Evolutionary conservation across 2,797 vertebrate genomes (phyloP).

Genomic region (Nannoperca obscura): DNA sequence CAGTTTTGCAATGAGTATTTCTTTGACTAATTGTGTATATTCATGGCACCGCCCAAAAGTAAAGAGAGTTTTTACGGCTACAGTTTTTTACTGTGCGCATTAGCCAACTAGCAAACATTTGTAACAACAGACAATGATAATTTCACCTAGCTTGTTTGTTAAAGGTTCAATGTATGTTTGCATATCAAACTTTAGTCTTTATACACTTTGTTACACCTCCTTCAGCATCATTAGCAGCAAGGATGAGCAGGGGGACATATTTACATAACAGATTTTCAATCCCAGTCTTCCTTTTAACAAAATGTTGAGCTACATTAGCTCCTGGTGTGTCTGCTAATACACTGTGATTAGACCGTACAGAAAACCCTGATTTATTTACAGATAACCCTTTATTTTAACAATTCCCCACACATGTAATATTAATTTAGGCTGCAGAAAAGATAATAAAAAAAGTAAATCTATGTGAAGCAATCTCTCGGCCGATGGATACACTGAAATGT

Average conservation of each 20-base stretch:
- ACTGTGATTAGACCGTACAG: background rate
- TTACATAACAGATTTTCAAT: background rate
- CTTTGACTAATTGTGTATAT: background rate
- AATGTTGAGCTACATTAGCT: background rate
- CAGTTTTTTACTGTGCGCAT: background rate
- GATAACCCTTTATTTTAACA: background rate
- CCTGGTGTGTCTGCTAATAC: background rate
- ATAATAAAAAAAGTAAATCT: background rate
- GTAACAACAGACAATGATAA: slow-evolving; percentile 24
- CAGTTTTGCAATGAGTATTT: background rate
- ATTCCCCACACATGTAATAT: background rate
- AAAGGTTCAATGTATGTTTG: background rate
- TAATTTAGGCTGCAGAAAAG: background rate
- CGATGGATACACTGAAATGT: background rate
- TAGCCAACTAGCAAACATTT: slow-evolving; percentile 31
- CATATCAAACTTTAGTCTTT: background rate
- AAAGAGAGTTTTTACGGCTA: background rate
- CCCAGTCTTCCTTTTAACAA: background rate
- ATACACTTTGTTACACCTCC: background rate
- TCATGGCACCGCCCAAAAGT: background rate
- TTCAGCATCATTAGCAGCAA: background rate
- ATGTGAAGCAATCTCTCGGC: background rate
- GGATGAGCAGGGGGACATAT: background rate
- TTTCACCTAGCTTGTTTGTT: background rate
- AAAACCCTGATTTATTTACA: too few species aligned